These are phyloP conservation scores for Riptortus pedestris DNA, from an alignment of 1,140 invertebrate species.

Conservation along the genomic window DNA sequence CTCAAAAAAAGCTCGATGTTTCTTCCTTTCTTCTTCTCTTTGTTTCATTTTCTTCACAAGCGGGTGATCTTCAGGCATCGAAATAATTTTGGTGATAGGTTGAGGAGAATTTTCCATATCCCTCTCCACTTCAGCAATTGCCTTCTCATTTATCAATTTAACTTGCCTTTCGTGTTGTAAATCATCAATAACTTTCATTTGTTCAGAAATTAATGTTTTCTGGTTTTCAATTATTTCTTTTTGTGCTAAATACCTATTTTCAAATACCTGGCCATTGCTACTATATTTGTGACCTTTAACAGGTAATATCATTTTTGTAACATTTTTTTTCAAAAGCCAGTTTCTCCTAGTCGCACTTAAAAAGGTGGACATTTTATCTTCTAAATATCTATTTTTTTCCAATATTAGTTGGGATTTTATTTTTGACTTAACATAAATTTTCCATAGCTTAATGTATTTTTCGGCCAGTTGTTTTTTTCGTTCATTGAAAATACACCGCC, in stretches of 20 bases:
- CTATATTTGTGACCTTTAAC: too few species aligned
- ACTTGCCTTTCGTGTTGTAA: neutral
- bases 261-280: neutral
- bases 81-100: neutral
- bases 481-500: too few species aligned
- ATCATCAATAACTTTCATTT: neutral
- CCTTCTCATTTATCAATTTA: neutral
- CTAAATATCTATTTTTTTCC: neutral
- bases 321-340: too few species aligned
- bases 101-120: neutral
- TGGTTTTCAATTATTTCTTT: neutral
- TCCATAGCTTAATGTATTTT: conserved; percentile 1
- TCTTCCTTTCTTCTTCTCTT: neutral
- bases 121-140: neutral
- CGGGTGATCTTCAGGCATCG: neutral
- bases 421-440: neutral
- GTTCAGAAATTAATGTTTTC: neutral
- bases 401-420: neutral
- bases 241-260: neutral
- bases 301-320: too few species aligned
- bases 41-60: conserved; percentile 2
- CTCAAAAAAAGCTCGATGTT: neutral
- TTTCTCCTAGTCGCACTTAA: too few species aligned
- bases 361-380: neutral
- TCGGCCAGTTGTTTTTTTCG: neutral